Evolutionary conservation across 2,888 invertebrate genomes (phyloP).

Genomic region (Dastarcus helophoroides): DNA sequence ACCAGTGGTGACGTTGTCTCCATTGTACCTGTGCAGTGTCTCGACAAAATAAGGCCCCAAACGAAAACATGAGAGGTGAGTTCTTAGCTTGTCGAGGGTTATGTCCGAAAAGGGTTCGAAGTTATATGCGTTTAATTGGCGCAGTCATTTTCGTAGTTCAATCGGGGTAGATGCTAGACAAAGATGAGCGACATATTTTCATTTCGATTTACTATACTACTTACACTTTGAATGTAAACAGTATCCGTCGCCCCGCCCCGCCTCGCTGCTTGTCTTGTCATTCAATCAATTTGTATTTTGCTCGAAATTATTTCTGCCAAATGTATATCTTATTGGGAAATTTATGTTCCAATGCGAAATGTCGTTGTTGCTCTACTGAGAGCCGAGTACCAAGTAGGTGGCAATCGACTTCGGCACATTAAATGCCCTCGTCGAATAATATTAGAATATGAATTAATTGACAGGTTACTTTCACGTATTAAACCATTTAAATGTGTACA

Average conservation of each 20-base stretch:
- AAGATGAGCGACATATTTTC: neutral
- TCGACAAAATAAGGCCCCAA: slow-evolving; percentile 26
- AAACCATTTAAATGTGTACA: too few species aligned
- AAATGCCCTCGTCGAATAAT: too few species aligned
- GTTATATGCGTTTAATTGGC: neutral
- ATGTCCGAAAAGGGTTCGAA: neutral
- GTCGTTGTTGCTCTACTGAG: too few species aligned
- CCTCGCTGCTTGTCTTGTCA: slow-evolving; percentile 25
- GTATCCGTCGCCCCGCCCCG: slow-evolving; percentile 38
- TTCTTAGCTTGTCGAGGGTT: slow-evolving; percentile 11
- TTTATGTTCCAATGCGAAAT: too few species aligned
- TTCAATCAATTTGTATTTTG: slow-evolving; percentile 23
- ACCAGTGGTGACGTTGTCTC: slow-evolving; percentile 37
- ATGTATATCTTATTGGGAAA: neutral
- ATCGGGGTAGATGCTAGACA: neutral
- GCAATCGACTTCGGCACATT: too few species aligned
- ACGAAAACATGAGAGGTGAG: slow-evolving; percentile 31
- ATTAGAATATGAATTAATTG: slow-evolving; percentile 3
- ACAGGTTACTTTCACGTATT: too few species aligned
- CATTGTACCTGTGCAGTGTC: slow-evolving; percentile 35
- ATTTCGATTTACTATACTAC: too few species aligned
- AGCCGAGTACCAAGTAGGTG: too few species aligned
- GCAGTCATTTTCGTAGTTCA: neutral
- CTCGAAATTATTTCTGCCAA: neutral
- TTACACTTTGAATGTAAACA: slow-evolving; percentile 34